A percentile compares a stretch with the other conserved stretches of the same genome.
phyloP scores from a whole-genome alignment of 2,888 invertebrate species.

The Aleiodes testaceus region DNA sequence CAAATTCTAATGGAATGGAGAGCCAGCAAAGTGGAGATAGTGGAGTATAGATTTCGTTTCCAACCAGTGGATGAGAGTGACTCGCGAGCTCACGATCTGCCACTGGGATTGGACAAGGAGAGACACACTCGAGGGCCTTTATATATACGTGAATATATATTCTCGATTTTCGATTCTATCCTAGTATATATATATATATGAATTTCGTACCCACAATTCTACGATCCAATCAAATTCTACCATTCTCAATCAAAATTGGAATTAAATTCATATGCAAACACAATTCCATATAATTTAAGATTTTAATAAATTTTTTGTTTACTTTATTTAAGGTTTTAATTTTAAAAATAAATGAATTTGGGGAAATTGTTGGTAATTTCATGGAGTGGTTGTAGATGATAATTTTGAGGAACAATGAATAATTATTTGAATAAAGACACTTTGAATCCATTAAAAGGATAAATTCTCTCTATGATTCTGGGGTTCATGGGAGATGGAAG shows the following conservation, averaged over 20 bases:
- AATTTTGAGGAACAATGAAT: conserved; percentile 1
- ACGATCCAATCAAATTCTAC: conserved; percentile 40
- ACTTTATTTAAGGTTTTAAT: too few species aligned
- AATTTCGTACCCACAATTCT: conserved; percentile 24
- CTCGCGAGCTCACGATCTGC: conserved; percentile 16
- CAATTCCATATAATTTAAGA: conserved; percentile 27
- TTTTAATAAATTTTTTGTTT: neutral
- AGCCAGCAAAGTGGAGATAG: conserved; percentile 2
- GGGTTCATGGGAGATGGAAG: neutral
- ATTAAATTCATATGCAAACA: conserved; percentile 34
- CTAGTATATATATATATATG: conserved; percentile 21
- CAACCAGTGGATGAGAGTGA: conserved; percentile 21
- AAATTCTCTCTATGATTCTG: neutral
- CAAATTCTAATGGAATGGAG: conserved; percentile 27
- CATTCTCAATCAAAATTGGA: conserved; percentile 37
- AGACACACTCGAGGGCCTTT: neutral
- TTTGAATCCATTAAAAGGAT: conserved; percentile 7
- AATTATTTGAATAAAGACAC: conserved; percentile 1
- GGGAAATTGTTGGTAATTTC: neutral
- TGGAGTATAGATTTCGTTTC: conserved; percentile 30
- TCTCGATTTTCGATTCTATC: conserved; percentile 59
- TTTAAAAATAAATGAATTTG: too few species aligned
- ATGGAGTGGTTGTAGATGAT: neutral
- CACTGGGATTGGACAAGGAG: neutral
- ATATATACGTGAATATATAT: conserved; percentile 47